phyloP scores from a whole-genome alignment of 2,888 invertebrate species.

The Apamea anceps region DNA sequence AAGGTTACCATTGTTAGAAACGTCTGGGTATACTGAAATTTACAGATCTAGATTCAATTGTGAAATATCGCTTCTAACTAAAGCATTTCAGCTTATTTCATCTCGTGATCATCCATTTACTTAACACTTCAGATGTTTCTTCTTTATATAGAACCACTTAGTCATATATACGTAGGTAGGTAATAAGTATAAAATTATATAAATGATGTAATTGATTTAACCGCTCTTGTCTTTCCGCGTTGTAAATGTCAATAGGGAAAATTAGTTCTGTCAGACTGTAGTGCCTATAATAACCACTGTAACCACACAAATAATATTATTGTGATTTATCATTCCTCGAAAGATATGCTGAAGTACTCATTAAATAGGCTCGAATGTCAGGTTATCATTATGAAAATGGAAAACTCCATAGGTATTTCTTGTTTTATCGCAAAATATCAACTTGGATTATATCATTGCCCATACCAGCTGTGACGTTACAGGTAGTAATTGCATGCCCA shows the following conservation, averaged over 20 bases:
- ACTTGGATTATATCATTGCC: neutral
- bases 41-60: slow-evolving; percentile 43
- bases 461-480: neutral
- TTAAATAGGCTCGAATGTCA: neutral
- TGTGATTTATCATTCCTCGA: neutral
- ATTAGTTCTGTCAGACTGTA: neutral
- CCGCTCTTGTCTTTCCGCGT: slow-evolving; percentile 23
- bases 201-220: slow-evolving; percentile 20
- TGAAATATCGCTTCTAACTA: slow-evolving; percentile 34
- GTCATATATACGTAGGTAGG: neutral
- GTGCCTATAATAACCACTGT: neutral
- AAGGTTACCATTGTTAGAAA: slow-evolving; percentile 70
- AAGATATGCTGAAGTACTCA: neutral
- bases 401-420: neutral
- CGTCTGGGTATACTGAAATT: slow-evolving; percentile 67
- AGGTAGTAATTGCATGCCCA: slow-evolving; percentile 17
- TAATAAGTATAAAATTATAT: slow-evolving; percentile 8
- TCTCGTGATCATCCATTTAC: neutral
- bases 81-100: slow-evolving; percentile 11
- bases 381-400: neutral
- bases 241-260: slow-evolving; percentile 35
- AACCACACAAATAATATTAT: neutral
- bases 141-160: neutral
- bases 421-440: neutral
- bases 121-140: neutral